These are phyloP conservation scores for Hyposmocoma kahamanoa DNA, from an alignment of 1,140 invertebrate species.

Conservation along the genomic window DNA sequence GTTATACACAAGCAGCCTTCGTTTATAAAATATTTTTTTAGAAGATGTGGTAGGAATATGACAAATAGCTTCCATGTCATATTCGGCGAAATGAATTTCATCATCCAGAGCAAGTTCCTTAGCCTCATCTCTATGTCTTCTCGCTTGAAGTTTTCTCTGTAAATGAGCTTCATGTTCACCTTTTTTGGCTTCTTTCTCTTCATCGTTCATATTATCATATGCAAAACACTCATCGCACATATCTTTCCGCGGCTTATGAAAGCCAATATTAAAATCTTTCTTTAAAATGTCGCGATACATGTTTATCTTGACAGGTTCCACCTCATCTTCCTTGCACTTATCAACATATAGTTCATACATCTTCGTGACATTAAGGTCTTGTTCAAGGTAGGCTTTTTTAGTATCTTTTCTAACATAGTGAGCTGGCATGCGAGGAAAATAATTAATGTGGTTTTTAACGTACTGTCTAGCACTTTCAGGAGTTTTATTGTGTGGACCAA, in stretches of 20 bases:
- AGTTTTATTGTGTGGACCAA: too few species aligned
- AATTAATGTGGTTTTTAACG: too few species aligned
- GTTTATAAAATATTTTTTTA: too few species aligned
- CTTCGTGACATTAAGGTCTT: too few species aligned
- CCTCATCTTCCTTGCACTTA: too few species aligned
- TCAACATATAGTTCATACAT: too few species aligned
- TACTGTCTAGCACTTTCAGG: too few species aligned
- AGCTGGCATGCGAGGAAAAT: too few species aligned
- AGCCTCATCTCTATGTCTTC: slow-evolving; percentile 14
- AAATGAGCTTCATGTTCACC: slow-evolving; percentile 11
- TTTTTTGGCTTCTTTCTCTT: slow-evolving; percentile 15
- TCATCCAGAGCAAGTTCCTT: background rate
- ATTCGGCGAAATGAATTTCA: slow-evolving; percentile 9
- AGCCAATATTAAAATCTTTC: slow-evolving; percentile 20
- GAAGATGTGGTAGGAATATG: slow-evolving; percentile 6
- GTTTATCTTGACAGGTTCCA: slow-evolving; percentile 15
- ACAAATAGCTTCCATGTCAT: slow-evolving; percentile 12
- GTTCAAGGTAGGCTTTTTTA: too few species aligned
- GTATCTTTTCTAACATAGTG: too few species aligned
- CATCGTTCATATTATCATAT: slow-evolving; percentile 12
- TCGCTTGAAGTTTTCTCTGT: slow-evolving; percentile 12
- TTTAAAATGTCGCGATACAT: slow-evolving; percentile 15
- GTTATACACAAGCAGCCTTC: too few species aligned
- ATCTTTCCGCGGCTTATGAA: slow-evolving; percentile 13
- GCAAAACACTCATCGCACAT: slow-evolving; percentile 14